These are phyloP conservation scores for Drosophila lacteicornis DNA, from an alignment of 1,140 invertebrate genomes.

Conservation along the genomic window DNA sequence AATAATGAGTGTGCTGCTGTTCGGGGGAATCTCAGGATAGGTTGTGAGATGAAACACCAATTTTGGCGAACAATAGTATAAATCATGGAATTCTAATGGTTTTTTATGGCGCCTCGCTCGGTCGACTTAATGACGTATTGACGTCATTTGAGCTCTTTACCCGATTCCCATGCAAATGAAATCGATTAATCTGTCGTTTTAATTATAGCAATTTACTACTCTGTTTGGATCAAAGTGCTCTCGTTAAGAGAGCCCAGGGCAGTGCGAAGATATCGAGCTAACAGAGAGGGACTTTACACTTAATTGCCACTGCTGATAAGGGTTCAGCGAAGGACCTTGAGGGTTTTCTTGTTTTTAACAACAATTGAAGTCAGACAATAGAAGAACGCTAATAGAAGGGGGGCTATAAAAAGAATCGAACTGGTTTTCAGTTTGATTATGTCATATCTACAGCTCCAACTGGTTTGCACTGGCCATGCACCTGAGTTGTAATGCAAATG, in stretches of 20 bases:
- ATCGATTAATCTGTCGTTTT: conserved; percentile 59
- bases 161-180: conserved; percentile 22
- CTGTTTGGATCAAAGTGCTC: conserved; percentile 19
- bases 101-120: neutral
- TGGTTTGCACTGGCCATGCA: conserved; percentile 13
- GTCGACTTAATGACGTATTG: conserved; percentile 5
- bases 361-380: neutral
- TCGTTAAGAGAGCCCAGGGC: conserved; percentile 2
- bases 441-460: conserved; percentile 4
- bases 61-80: conserved; percentile 16
- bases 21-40: neutral
- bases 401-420: conserved; percentile 24
- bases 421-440: conserved; percentile 32
- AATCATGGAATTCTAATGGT: conserved; percentile 9
- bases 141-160: conserved; percentile 13
- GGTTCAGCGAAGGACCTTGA: neutral
- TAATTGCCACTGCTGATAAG: conserved; percentile 12
- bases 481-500: conserved; percentile 28
- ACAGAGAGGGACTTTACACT: neutral
- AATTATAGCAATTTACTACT: conserved; percentile 52
- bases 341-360: neutral
- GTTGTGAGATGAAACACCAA: conserved; percentile 1
- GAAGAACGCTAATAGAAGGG: conserved; percentile 1
- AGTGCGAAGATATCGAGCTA: conserved; percentile 5
- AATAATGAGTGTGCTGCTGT: neutral